Evolutionary conservation across 2,797 vertebrate species (phyloP).

Genomic region (Enteromius trimaculatus): DNA sequence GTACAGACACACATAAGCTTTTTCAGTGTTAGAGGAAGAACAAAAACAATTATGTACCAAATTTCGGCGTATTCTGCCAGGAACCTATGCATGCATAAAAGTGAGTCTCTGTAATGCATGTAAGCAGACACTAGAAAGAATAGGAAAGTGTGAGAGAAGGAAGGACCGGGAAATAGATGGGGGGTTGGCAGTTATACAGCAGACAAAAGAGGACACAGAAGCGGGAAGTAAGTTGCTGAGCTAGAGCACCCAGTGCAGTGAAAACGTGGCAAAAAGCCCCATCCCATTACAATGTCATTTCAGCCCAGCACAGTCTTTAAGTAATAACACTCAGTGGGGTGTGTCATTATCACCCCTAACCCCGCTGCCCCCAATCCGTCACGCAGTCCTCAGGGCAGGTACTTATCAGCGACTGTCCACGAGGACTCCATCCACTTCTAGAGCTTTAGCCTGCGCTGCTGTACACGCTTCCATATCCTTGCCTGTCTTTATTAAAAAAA

Average conservation of each 20-base stretch:
- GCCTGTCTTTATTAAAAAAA: slow-evolving; percentile 38
- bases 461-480: slow-evolving; percentile 31
- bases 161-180: slow-evolving; percentile 57
- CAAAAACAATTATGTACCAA: slow-evolving; percentile 22
- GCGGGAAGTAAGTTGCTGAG: slow-evolving; percentile 48
- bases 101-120: slow-evolving; percentile 66
- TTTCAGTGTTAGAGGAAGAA: slow-evolving; percentile 22
- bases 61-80: slow-evolving; percentile 29
- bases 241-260: slow-evolving; percentile 41
- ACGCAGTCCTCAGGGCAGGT: slow-evolving; percentile 45
- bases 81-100: slow-evolving; percentile 48
- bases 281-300: slow-evolving; percentile 63
- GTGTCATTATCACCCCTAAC: slow-evolving; percentile 59
- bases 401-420: slow-evolving; percentile 58
- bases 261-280: slow-evolving; percentile 58
- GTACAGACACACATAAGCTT: slow-evolving; percentile 16
- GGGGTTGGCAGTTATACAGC: slow-evolving; percentile 62
- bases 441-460: background rate
- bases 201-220: slow-evolving; percentile 42
- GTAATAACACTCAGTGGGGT: slow-evolving; percentile 64
- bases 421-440: slow-evolving; percentile 37
- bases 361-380: slow-evolving; percentile 52
- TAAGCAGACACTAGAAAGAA: slow-evolving; percentile 68
- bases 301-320: slow-evolving; percentile 63
- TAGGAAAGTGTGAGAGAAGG: slow-evolving; percentile 31